Evolutionary conservation across 2,888 invertebrate species (phyloP), one percentile per base, ranked within the genome.

Genomic region (Metallyticus violacea): DNA sequence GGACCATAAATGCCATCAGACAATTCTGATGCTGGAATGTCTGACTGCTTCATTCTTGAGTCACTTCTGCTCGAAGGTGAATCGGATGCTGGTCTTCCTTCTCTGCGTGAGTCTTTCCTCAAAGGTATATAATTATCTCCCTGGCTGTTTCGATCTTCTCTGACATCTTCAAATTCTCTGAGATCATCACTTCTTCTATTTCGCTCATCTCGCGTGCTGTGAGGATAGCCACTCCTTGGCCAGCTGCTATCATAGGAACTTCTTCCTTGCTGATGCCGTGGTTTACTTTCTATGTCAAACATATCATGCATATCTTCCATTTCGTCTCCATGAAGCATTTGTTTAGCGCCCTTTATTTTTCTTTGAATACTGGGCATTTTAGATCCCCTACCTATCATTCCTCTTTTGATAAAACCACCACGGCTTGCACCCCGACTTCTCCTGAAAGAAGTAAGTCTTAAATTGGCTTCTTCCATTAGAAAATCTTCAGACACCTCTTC

Each of bases 281-380:
- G 85, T 9, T 87, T 87, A 6, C 85, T 78, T 78, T 87, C 87
- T n/a, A 87, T 87, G n/a, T 87, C 87, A 81, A 87, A 87, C n/a
- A 81, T 81, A 29, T 87, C 85, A 9, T 85, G 78, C 85, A 85
- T 62, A 22, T 28, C 22, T 26, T 29, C 22, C 27, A 26, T 79
- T 76, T 81, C 62, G 26, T 81, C 82, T 7, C 29, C 77, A 81
- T 30, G 76, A 78, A 81, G 25, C 28, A 77, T 7, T 7, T 77
- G 77, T 29, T 86, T 86, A 9, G 30, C 84, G 22, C 28, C 7
- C 25, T 79, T 79, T 30, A 78, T 30, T 26, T 40, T 27, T 78
- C 79, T 77, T 26, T 86, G 86, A 9, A 7, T 62, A 76, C n/a
- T 26, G 3, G 62, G 84, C 28, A 28, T 26, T 84, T 76, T 84